These are phyloP conservation scores for Carassius gibelio DNA, from an alignment of 2,113 vertebrate species.

Conservation along the genomic window DNA sequence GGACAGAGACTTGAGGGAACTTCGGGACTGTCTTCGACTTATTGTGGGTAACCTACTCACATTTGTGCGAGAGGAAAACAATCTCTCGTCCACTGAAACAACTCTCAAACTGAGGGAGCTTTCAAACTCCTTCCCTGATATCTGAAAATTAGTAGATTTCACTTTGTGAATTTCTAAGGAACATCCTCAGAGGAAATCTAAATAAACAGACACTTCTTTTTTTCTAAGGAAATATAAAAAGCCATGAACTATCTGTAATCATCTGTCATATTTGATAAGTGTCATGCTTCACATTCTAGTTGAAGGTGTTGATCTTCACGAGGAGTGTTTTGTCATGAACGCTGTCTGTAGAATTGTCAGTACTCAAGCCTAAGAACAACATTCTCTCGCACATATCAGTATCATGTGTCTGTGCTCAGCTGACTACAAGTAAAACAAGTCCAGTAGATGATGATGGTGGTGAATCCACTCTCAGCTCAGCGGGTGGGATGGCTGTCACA, in stretches of 20 bases:
- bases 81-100: constrained; percentile 13
- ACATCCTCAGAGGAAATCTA: not conserved
- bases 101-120: constrained; percentile 34
- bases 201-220: not conserved
- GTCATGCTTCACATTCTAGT: not conserved
- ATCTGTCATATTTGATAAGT: not conserved
- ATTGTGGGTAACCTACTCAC: constrained; percentile 47
- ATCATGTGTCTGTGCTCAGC: not conserved
- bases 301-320: not conserved
- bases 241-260: not conserved
- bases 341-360: not conserved
- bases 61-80: constrained; percentile 28
- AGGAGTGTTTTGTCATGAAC: not conserved
- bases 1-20: constrained; percentile 51
- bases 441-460: not conserved
- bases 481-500: not conserved
- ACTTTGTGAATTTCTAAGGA: not conserved
- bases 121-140: constrained; percentile 50
- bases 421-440: constrained; percentile 36
- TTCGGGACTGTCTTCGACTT: constrained; percentile 51
- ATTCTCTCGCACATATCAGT: not conserved
- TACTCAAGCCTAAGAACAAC: not conserved
- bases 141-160: constrained; percentile 20
- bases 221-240: not conserved
- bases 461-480: not conserved